Evolutionary conservation across 2,888 invertebrate species (phyloP), one percentile per base, ranked within the genome.

Genomic region (Aphidius colemani): DNA sequence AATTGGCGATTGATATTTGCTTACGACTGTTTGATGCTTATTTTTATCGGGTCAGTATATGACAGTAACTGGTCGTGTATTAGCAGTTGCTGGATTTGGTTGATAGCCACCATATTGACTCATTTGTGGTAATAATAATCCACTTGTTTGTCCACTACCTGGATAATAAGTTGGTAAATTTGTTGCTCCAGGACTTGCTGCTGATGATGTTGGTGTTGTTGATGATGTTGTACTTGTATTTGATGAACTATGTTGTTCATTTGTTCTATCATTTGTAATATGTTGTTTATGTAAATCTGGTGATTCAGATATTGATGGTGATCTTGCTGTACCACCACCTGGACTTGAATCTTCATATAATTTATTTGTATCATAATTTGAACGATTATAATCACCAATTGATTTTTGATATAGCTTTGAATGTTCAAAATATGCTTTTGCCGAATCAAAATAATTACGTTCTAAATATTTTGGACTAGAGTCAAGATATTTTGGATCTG

Each of bases 11-110:
- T 66, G 70, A 63, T 69, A 72, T 59, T 72, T 69, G 61, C 66
- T 69, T 40, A 73, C 68, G 63, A 71, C 66, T 62, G 74, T 69
- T 71, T 74, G 75, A 63, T 80, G 78, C 78, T 81, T 80, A 64
- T 78, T 75, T 76, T 84, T 82, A 77, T 90, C 90, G 86, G 90
- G 90, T 92, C 91, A 92, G 86, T 92, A 91, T 87, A 92, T 90
- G 74, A 92, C 91, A 57, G 91, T 89, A 13, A 92, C 82, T 1
- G 92, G 92, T 78, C 91, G 85, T 73, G 92, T 91, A 53, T 88
- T 85, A 43, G 88, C 88, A 53, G 86, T 82, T 1, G 87, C 78
- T 1, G 85, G 83, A 5, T 85, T 78, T 59, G 86, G 85, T 0
- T 86, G 84, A 66, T 88, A 88, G 51, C 84, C 84, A 53, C 88